Evolutionary conservation across 2,113 vertebrate species (phyloP), one percentile per base, ranked within the genome.

Genomic region (Mionectes macconnelli): DNA sequence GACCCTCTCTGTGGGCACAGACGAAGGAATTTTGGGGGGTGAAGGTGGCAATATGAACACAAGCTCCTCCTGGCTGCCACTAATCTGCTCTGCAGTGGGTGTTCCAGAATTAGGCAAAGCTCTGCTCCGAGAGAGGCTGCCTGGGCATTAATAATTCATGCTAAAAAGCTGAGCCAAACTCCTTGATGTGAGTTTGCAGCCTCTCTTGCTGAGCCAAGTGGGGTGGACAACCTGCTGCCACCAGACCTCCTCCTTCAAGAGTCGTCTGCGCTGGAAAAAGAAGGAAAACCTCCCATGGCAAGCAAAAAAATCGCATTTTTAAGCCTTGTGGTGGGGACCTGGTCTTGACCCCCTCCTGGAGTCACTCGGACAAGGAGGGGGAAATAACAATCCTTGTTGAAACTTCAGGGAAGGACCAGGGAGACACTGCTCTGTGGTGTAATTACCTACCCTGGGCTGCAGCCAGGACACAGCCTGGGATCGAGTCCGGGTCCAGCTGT

Each of bases 241-340:
- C 35, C 0, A 0, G 0, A 1, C 4, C 20, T 52, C 22, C 50
- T 81, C 66, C 77, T 56, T 8, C 1, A 31, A 68, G 50, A n/a
- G 22, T 4, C 47, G 18, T 37, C 44, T 47, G 30, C 23, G 28
- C 40, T 50, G 33, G 66, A 39, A 74, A 68, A 62, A 68, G 21
- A 35, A 87, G 24, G 52, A 73, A 62, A 60, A 28, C 3, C 13
- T 39, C 23, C 31, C 20, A 10, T 19, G n/a, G 23, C 4, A 82
- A 73, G 14, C 42, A n/a, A 45, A 59, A 37, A 25, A 3, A 25
- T 27, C 40, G n/a, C 2, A 30, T 47, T 64, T 80, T 56, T 44
- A 37, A 60, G 37, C 15, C 18, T 24, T 3, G 2, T 6, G 10
- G n/a, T 30, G 16, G 35, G 25, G 7, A 55, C 28, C 12, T 22